Percentiles rank a stretch among this genome's conserved stretches.
Conservation (phyloP, 1,140 invertebrate species). For the Drosophila watanabei region DNA sequence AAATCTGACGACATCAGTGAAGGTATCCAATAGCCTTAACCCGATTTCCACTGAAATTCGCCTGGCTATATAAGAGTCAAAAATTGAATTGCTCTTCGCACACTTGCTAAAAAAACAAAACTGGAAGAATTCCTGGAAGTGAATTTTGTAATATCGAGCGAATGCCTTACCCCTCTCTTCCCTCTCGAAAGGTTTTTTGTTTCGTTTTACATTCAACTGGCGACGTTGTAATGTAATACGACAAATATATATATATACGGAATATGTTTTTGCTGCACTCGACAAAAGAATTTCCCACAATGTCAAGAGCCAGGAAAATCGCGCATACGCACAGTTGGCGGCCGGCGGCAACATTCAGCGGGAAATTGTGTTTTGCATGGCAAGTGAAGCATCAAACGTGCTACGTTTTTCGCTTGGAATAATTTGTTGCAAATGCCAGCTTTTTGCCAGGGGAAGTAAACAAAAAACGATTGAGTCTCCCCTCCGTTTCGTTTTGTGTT, state of each 20-base stretch:
- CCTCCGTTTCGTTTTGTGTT: background rate
- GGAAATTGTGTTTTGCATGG: slow-evolving; percentile 16
- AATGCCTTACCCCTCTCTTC: slow-evolving; percentile 27
- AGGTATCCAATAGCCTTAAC: slow-evolving; percentile 6
- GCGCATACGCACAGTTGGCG: slow-evolving; percentile 70
- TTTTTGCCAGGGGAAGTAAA: slow-evolving; percentile 9
- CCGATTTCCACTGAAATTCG: slow-evolving; percentile 19
- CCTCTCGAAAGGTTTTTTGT: slow-evolving; percentile 20
- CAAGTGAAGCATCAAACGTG: slow-evolving; percentile 33
- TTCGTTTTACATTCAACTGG: slow-evolving; percentile 54
- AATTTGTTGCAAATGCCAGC: slow-evolving; percentile 41
- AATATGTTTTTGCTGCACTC: slow-evolving; percentile 65
- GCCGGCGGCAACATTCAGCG: slow-evolving; percentile 18
- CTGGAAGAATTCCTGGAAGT: slow-evolving; percentile 68
- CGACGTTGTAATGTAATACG: slow-evolving; percentile 63
- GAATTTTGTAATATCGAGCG: slow-evolving; percentile 67
- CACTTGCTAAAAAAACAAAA: slow-evolving; percentile 33
- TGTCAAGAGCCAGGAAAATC: slow-evolving; percentile 67
- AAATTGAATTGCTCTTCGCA: slow-evolving; percentile 5
- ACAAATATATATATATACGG: slow-evolving; percentile 4
- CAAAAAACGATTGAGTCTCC: slow-evolving; percentile 5
- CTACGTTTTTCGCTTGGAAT: slow-evolving; percentile 26
- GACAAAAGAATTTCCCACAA: slow-evolving; percentile 76
- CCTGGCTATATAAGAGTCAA: slow-evolving; percentile 55
- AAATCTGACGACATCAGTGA: slow-evolving; percentile 4